Percentiles rank a stretch among this genome's conserved stretches.
Evolutionary conservation across 2,888 invertebrate species (phyloP).

Genomic region (Thyatira batis): DNA sequence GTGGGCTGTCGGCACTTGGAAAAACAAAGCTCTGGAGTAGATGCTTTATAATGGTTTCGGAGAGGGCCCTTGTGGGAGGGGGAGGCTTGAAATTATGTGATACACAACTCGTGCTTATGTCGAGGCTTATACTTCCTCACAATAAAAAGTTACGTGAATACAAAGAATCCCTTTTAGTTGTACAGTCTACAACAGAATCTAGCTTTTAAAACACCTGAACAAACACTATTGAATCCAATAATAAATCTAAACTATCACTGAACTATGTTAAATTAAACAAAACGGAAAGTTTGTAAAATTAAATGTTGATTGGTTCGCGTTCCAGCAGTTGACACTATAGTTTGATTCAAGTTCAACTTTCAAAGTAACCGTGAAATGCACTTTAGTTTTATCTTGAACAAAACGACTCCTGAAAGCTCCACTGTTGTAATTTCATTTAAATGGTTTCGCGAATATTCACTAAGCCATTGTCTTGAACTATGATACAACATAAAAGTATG

Average conservation of each 20-base stretch:
- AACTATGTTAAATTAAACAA: too few relatives aligned
- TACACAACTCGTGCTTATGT: background rate
- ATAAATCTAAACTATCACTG: too few relatives aligned
- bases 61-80: conserved; percentile 14
- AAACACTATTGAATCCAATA: too few relatives aligned
- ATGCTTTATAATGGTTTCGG: conserved; percentile 37
- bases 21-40: conserved; percentile 44
- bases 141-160: background rate
- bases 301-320: background rate
- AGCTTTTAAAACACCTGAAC: too few relatives aligned
- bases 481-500: background rate
- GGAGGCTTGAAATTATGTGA: conserved; percentile 10
- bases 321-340: background rate
- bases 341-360: background rate
- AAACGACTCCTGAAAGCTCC: background rate
- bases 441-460: background rate
- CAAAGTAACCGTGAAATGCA: background rate
- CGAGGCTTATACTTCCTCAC: background rate
- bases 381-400: background rate
- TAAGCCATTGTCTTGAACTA: background rate
- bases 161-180: background rate
- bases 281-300: background rate
- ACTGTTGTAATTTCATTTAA: background rate
- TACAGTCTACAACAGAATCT: too few relatives aligned
- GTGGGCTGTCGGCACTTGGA: conserved; percentile 43